Conservation (phyloP, 1,140 invertebrate genomes). For the Brachionus plicatilis region DNA sequence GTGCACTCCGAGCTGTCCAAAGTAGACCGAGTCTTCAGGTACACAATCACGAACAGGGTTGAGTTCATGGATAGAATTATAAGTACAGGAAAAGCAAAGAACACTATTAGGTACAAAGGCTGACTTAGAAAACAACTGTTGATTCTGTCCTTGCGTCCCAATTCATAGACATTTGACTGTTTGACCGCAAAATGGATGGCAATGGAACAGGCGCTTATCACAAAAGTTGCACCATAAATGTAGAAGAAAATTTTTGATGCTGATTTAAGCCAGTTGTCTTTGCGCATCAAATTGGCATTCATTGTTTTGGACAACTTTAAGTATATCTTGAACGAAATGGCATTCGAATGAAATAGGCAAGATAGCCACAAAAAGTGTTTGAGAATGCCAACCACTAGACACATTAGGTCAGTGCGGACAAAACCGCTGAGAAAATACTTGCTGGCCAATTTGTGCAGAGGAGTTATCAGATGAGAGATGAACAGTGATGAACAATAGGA, state of each 20-base stretch:
- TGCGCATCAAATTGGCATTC: neutral
- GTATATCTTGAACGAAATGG: slow-evolving; percentile 34
- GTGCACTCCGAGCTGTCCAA: neutral
- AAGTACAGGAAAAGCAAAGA: slow-evolving; percentile 20
- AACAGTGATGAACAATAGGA: neutral
- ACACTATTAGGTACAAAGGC: slow-evolving; percentile 25
- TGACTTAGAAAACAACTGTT: slow-evolving; percentile 35
- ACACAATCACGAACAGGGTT: slow-evolving; percentile 4
- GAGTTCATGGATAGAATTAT: slow-evolving; percentile 18
- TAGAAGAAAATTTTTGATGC: slow-evolving; percentile 10
- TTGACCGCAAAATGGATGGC: neutral
- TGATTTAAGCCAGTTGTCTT: neutral
- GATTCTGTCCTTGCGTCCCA: neutral
- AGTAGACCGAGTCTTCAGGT: neutral
- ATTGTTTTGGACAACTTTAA: neutral
- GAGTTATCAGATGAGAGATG: neutral
- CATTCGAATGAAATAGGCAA: slow-evolving; percentile 8
- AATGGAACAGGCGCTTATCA: neutral
- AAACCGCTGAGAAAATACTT: neutral
- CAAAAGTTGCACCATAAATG: neutral
- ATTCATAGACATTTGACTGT: neutral
- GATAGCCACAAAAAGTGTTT: slow-evolving; percentile 25
- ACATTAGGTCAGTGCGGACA: neutral
- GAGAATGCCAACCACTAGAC: neutral
- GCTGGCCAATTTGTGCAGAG: neutral